Evolutionary conservation across 2,113 vertebrate species (phyloP).

Genomic region (Passer montanus): DNA sequence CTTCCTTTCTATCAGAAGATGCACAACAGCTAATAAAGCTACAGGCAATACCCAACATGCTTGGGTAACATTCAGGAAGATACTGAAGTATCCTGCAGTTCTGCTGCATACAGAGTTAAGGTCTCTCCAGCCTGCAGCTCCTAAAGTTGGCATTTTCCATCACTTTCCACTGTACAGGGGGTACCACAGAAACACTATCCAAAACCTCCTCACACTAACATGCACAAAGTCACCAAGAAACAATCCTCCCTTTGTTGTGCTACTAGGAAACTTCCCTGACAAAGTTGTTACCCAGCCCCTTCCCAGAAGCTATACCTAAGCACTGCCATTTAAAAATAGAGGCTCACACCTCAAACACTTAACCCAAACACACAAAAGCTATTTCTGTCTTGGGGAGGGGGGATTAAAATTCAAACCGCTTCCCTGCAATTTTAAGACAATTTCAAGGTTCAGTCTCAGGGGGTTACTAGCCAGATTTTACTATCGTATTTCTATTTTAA

Average conservation of each 20-base stretch:
- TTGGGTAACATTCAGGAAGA: background rate
- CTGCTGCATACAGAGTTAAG: background rate
- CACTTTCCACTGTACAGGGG: background rate
- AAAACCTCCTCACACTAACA: background rate
- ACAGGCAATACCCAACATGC: background rate
- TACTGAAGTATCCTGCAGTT: background rate
- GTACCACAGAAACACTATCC: background rate
- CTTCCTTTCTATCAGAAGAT: background rate
- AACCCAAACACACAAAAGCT: background rate
- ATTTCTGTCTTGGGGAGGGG: rapidly evolving
- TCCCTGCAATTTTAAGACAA: background rate
- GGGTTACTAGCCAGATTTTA: background rate
- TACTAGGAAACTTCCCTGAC: background rate
- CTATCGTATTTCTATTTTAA: background rate
- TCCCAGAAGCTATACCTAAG: background rate
- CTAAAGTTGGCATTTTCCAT: background rate
- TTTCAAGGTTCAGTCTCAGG: background rate
- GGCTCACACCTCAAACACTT: background rate
- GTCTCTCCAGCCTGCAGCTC: background rate
- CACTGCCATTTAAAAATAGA: background rate
- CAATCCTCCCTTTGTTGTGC: background rate
- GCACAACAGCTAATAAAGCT: background rate
- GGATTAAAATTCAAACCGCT: background rate
- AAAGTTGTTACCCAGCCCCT: background rate
- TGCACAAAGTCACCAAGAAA: background rate